A percentile compares a stretch with the other conserved stretches of the same genome.
Conservation (phyloP, 2,888 invertebrate genomes). For the Amphimallon solstitiale region DNA sequence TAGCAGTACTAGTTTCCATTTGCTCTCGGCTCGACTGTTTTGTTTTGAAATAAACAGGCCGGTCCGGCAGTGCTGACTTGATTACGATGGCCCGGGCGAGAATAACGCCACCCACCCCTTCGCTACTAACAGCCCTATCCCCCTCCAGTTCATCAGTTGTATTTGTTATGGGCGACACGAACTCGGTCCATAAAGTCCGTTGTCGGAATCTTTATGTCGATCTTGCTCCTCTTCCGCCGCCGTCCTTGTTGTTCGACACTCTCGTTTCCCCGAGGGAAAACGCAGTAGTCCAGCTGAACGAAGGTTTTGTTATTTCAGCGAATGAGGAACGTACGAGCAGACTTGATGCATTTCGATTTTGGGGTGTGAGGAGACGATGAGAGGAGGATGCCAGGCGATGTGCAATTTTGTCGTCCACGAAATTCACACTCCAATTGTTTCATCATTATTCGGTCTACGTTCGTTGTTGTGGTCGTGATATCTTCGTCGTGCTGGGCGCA, state of each 20-base stretch:
- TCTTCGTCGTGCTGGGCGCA: too few relatives aligned
- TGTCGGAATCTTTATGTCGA: conserved; percentile 13
- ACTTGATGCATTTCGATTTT: not conserved
- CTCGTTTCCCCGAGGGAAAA: not conserved
- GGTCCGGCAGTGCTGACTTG: conserved; percentile 5
- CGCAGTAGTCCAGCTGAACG: not conserved
- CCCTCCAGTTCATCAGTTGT: conserved; percentile 19
- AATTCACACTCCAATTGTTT: conserved; percentile 8
- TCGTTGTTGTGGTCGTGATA: too few relatives aligned
- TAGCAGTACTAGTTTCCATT: not conserved
- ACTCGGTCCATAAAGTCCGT: conserved; percentile 20
- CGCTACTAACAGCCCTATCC: not conserved
- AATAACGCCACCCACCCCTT: not conserved
- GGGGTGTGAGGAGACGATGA: not conserved
- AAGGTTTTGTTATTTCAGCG: not conserved
- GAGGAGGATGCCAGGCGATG: not conserved
- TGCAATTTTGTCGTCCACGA: not conserved
- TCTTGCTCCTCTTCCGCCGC: conserved; percentile 3
- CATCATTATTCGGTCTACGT: not conserved
- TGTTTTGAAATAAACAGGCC: conserved; percentile 17
- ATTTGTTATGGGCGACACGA: conserved; percentile 19
- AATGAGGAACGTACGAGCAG: conserved; percentile 4
- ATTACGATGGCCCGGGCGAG: conserved; percentile 6
- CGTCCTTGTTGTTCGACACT: conserved; percentile 1
- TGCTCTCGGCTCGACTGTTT: not conserved